These are phyloP conservation scores for Myocastor coypus DNA, from an alignment of 2,113 vertebrate genomes.

Conservation along the genomic window DNA sequence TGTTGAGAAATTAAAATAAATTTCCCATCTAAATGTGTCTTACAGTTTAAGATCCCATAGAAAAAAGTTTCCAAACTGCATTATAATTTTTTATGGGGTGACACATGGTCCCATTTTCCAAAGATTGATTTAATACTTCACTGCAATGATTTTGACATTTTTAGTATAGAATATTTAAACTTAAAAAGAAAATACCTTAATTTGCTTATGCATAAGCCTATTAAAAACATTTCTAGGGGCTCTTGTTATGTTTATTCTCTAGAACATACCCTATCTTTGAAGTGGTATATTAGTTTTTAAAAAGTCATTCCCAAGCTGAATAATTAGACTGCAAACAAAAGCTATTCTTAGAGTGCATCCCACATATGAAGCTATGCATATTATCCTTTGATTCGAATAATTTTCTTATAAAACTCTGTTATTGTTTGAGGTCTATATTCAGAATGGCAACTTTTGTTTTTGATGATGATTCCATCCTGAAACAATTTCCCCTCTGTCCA, in stretches of 20 bases:
- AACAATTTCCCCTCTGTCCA: conserved; percentile 68
- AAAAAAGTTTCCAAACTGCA: conserved; percentile 66
- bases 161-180: conserved; percentile 73
- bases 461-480: conserved; percentile 76
- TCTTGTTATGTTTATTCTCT: conserved; percentile 70
- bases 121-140: conserved; percentile 71
- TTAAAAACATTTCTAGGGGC: conserved; percentile 74
- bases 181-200: conserved; percentile 75
- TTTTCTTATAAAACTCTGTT: conserved; percentile 72
- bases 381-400: conserved; percentile 76
- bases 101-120: conserved; percentile 68
- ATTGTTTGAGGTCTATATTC: conserved; percentile 72
- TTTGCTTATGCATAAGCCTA: conserved; percentile 79
- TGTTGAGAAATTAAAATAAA: conserved; percentile 30
- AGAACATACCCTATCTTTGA: conserved; percentile 78
- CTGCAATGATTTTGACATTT: conserved; percentile 62
- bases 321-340: conserved; percentile 79
- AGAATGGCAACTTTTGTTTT: conserved; percentile 74
- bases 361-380: conserved; percentile 61
- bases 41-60: neutral
- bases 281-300: conserved; percentile 74
- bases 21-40: conserved; percentile 50
- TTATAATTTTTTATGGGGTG: conserved; percentile 51
- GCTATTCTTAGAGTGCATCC: conserved; percentile 69
- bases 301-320: conserved; percentile 75